Evolutionary conservation across 2,113 vertebrate genomes (phyloP).

Genomic region (Panurus biarmicus): DNA sequence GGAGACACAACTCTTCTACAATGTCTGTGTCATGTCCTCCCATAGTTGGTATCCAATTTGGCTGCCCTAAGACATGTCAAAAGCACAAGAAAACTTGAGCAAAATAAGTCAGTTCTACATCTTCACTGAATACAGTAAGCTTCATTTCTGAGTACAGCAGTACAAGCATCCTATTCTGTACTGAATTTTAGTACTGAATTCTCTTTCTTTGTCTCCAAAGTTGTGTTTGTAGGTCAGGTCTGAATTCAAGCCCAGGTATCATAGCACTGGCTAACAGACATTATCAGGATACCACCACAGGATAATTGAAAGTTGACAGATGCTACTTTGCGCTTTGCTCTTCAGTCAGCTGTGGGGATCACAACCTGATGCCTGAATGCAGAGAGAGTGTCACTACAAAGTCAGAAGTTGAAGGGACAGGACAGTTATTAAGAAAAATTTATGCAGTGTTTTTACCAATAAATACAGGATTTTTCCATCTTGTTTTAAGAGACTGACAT

Average conservation of each 20-base stretch:
- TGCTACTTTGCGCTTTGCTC: neutral
- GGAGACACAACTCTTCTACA: neutral
- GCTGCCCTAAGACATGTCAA: neutral
- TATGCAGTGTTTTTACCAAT: neutral
- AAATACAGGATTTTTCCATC: neutral
- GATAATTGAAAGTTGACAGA: neutral
- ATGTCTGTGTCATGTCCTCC: neutral
- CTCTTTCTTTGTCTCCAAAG: neutral
- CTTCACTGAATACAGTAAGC: neutral
- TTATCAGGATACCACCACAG: neutral
- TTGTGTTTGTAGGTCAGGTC: neutral
- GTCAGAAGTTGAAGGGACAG: neutral
- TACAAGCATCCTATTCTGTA: neutral
- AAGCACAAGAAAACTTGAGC: neutral
- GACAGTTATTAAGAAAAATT: neutral
- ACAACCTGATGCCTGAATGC: neutral
- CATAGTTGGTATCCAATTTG: neutral
- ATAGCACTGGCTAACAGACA: neutral
- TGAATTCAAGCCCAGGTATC: neutral
- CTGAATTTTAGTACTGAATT: neutral
- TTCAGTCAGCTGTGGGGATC: neutral
- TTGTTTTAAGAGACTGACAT: neutral
- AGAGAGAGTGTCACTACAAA: neutral
- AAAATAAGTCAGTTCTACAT: neutral
- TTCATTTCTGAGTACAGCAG: neutral